These are phyloP conservation scores for Pangasius krempfi DNA, from an alignment of 2,797 vertebrate species.

Conservation along the genomic window DNA sequence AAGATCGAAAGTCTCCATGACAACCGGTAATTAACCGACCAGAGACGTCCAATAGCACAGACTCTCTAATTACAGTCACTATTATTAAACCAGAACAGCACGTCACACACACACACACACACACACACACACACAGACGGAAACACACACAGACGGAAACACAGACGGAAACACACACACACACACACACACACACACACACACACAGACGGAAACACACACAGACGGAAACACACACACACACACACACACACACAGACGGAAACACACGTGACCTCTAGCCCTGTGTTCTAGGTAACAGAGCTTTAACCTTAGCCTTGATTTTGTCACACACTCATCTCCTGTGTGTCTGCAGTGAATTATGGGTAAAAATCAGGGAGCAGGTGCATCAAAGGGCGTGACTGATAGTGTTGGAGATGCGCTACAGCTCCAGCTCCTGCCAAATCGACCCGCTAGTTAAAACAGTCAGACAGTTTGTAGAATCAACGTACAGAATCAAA, in stretches of 20 bases:
- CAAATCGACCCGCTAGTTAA: too few relatives aligned
- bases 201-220: too few relatives aligned
- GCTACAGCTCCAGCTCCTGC: background rate
- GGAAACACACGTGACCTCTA: background rate
- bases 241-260: too few relatives aligned
- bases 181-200: too few relatives aligned
- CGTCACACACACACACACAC: background rate
- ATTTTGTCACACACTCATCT: background rate
- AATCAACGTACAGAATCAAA: background rate
- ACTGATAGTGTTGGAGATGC: background rate
- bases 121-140: too few relatives aligned
- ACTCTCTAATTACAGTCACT: slow-evolving; percentile 66
- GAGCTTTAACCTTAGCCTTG: background rate
- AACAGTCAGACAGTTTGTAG: background rate
- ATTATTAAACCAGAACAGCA: slow-evolving; percentile 62
- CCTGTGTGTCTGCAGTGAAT: background rate
- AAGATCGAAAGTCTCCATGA: slow-evolving; percentile 68
- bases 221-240: too few relatives aligned
- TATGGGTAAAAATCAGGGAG: background rate
- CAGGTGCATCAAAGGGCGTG: background rate
- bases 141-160: too few relatives aligned
- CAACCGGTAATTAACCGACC: slow-evolving; percentile 75
- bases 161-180: too few relatives aligned
- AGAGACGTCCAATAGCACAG: slow-evolving; percentile 61
- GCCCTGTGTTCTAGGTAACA: too few relatives aligned